phyloP scores from a whole-genome alignment of 2,113 vertebrate genomes.

The Vicugna pacos region DNA sequence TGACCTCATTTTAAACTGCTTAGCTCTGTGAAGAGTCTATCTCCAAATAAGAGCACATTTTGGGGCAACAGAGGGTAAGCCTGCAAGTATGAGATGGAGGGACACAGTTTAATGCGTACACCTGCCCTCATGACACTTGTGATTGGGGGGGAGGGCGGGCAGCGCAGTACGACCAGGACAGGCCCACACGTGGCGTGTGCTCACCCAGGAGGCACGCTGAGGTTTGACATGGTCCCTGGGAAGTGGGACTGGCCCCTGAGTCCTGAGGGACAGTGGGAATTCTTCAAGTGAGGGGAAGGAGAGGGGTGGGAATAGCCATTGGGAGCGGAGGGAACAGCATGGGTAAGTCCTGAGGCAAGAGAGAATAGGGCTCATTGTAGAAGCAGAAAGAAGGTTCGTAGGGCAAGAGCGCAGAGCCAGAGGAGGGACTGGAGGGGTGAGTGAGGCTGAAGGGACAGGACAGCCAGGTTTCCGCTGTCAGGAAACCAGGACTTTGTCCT shows the following conservation, averaged over 20 bases:
- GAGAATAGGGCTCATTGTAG: background rate
- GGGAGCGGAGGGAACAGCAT: background rate
- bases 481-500: background rate
- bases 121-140: rapidly evolving
- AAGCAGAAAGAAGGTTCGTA: background rate
- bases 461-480: background rate
- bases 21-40: background rate
- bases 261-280: background rate
- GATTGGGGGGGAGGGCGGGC: no score
- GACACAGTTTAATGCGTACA: background rate
- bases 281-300: background rate
- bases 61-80: background rate
- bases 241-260: background rate
- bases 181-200: rapidly evolving
- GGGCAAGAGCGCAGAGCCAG: background rate
- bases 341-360: background rate
- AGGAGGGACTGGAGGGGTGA: background rate
- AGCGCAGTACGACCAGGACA: rapidly evolving
- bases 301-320: background rate
- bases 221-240: background rate
- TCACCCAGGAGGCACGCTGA: rapidly evolving
- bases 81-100: background rate
- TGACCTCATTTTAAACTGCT: background rate
- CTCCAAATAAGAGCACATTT: background rate
- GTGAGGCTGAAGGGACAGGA: background rate